These are phyloP conservation scores for Batillaria attramentaria DNA, from an alignment of 1,140 invertebrate species.

Conservation along the genomic window DNA sequence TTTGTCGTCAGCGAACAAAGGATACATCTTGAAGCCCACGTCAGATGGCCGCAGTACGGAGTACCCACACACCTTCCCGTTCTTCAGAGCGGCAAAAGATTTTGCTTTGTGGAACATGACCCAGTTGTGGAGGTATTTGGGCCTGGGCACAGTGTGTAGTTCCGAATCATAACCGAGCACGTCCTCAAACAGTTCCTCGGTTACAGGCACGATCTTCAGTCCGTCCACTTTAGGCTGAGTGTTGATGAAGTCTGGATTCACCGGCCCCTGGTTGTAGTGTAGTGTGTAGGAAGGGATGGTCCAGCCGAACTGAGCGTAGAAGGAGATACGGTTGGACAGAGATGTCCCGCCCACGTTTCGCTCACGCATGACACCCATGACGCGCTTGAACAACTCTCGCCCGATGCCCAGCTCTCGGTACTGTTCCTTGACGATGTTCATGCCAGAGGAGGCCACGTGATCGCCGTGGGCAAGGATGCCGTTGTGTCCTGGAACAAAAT, in stretches of 20 bases:
- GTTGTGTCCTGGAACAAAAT: conserved; percentile 44
- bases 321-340: conserved; percentile 50
- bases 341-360: conserved; percentile 53
- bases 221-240: conserved; percentile 39
- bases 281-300: conserved; percentile 52
- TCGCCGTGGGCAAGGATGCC: conserved; percentile 49
- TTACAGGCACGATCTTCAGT: conserved; percentile 41
- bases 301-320: conserved; percentile 56
- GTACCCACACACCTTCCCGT: conserved; percentile 47
- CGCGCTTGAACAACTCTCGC: conserved; percentile 41
- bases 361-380: conserved; percentile 52
- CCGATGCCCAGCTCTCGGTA: conserved; percentile 51
- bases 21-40: conserved; percentile 50
- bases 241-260: conserved; percentile 45
- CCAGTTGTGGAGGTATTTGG: conserved; percentile 52
- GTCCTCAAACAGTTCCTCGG: conserved; percentile 45
- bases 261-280: conserved; percentile 51
- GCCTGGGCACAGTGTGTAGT: conserved; percentile 47
- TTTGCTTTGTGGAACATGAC: conserved; percentile 37
- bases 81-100: conserved; percentile 46
- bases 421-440: conserved; percentile 54
- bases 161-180: conserved; percentile 51
- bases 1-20: conserved; percentile 46
- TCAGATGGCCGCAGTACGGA: conserved; percentile 47
- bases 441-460: conserved; percentile 49